phyloP scores from a whole-genome alignment of 1,140 invertebrate genomes.

The Arctopsyche grandis region DNA sequence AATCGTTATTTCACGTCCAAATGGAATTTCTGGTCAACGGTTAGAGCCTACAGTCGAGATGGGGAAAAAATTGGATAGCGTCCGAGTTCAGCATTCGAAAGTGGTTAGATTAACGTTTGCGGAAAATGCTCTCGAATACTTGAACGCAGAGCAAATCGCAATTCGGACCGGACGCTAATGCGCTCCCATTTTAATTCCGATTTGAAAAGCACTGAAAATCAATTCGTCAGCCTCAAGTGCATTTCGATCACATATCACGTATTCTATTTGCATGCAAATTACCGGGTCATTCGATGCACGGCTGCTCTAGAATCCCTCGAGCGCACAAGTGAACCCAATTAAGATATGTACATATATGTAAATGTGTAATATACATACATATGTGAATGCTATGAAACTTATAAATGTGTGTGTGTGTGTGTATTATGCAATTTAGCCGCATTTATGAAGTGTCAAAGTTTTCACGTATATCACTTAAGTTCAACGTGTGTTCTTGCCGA shows the following conservation, averaged over 20 bases:
- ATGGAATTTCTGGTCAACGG: too few relatives aligned
- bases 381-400: too few relatives aligned
- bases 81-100: too few relatives aligned
- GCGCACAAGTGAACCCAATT: neutral
- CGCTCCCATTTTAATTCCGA: constrained; percentile 3
- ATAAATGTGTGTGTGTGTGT: neutral
- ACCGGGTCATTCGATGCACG: neutral
- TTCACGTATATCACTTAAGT: neutral
- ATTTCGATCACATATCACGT: constrained; percentile 29
- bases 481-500: neutral
- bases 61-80: too few relatives aligned
- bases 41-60: too few relatives aligned
- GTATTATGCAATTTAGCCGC: neutral
- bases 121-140: too few relatives aligned
- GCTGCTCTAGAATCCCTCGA: neutral
- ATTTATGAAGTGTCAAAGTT: neutral
- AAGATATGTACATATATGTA: too few relatives aligned
- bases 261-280: constrained; percentile 30
- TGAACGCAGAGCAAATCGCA: neutral
- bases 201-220: constrained; percentile 7
- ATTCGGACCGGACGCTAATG: neutral
- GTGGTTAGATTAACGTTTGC: too few relatives aligned
- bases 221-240: constrained; percentile 9
- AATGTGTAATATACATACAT: too few relatives aligned
- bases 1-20: too few relatives aligned